Percentiles rank a stretch among this genome's conserved stretches.
phyloP scores from a whole-genome alignment of 2,797 vertebrate genomes.

The Phylloscopus collybita region DNA sequence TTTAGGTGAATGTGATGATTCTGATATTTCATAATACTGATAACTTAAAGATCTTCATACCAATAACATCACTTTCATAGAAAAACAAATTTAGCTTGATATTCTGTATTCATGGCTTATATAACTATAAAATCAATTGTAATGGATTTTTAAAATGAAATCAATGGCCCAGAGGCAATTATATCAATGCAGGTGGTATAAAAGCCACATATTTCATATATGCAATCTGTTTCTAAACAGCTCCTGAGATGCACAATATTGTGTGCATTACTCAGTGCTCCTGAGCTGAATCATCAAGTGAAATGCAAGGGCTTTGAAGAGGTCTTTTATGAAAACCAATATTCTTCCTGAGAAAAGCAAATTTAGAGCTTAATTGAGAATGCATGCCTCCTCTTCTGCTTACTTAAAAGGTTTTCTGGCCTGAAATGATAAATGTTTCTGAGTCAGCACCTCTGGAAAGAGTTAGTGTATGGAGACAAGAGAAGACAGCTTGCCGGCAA shows the following conservation, averaged over 20 bases:
- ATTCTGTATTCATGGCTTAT: slow-evolving; percentile 6
- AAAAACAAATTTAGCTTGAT: not conserved
- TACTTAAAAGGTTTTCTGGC: not conserved
- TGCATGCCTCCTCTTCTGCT: not conserved
- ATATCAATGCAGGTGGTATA: slow-evolving; percentile 3
- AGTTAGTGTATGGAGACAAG: not conserved
- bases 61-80: not conserved
- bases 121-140: slow-evolving; percentile 14
- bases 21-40: not conserved
- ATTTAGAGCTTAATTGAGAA: slow-evolving; percentile 15
- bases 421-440: not conserved
- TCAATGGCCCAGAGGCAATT: slow-evolving; percentile 37
- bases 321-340: not conserved
- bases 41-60: not conserved
- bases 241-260: not conserved
- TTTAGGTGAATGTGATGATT: not conserved
- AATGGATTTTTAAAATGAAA: slow-evolving; percentile 36
- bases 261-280: not conserved
- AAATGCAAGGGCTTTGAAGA: not conserved
- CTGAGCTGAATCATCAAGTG: slow-evolving; percentile 32
- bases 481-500: rapidly evolving
- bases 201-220: slow-evolving; percentile 9
- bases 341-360: slow-evolving; percentile 17
- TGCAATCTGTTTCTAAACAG: slow-evolving; percentile 40
- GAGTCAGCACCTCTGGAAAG: not conserved